phyloP scores from a whole-genome alignment of 1,140 invertebrate species.

The Apis cerana region DNA sequence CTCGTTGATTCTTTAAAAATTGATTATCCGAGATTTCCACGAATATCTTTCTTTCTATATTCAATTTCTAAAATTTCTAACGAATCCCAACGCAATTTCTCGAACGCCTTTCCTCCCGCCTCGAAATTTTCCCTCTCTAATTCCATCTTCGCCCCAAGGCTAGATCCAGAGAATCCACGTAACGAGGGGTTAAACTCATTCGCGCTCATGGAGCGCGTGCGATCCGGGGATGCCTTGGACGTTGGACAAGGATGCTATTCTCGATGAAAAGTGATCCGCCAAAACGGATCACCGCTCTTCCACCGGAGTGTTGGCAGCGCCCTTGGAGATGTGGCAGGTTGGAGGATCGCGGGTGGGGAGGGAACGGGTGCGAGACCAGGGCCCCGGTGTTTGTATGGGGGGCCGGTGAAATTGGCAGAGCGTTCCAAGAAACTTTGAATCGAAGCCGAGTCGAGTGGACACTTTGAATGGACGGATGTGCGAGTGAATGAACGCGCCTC shows the following conservation, averaged over 20 bases:
- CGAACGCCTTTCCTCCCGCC: no score
- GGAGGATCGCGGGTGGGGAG: no score
- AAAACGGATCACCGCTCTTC: neutral
- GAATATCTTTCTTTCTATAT: no score
- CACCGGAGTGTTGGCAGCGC: neutral
- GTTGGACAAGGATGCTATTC: constrained; percentile 37
- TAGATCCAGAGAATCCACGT: constrained; percentile 7
- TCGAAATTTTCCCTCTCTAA: no score
- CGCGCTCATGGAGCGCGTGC: constrained; percentile 20
- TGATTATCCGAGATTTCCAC: no score
- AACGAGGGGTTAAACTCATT: neutral
- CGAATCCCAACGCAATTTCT: no score
- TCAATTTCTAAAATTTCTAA: no score
- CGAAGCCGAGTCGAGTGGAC: constrained; percentile 73
- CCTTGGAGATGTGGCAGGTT: no score
- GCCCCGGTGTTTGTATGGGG: constrained; percentile 56
- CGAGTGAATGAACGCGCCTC: constrained; percentile 72
- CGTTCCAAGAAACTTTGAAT: constrained; percentile 78
- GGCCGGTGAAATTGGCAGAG: constrained; percentile 76
- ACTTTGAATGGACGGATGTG: constrained; percentile 75
- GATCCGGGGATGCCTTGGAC: constrained; percentile 23
- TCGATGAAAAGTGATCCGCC: constrained; percentile 16
- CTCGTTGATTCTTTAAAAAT: no score
- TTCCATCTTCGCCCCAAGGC: neutral
- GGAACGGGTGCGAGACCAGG: no score